Percentiles rank a stretch among this genome's conserved stretches.
Conservation (phyloP, 2,113 vertebrate species). For the Forbesichthys papilliferus region DNA sequence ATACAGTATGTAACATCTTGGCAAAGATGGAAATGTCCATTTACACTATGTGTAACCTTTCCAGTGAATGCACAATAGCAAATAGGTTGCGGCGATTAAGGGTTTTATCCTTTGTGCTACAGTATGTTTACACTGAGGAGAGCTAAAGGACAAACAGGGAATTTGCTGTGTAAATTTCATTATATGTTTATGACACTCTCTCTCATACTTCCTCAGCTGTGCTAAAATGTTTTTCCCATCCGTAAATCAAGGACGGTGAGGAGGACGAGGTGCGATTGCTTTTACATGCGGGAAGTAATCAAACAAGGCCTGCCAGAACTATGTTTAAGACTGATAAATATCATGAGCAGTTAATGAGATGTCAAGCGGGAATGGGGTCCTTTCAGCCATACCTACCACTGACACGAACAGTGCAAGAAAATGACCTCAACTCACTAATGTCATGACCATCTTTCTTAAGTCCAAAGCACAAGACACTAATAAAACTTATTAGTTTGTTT, state of each 20-base stretch:
- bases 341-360: slow-evolving; percentile 78
- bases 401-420: slow-evolving; percentile 51
- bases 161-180: slow-evolving; percentile 26
- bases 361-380: slow-evolving; percentile 68
- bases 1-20: too few relatives aligned
- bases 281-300: slow-evolving; percentile 76
- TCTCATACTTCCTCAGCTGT: slow-evolving; percentile 51
- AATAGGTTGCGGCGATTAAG: background rate
- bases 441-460: slow-evolving; percentile 52
- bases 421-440: slow-evolving; percentile 61
- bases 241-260: slow-evolving; percentile 71
- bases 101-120: slow-evolving; percentile 6
- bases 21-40: too few relatives aligned
- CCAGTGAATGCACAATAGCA: background rate
- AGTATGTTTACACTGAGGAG: slow-evolving; percentile 12
- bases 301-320: slow-evolving; percentile 67
- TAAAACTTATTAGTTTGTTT: slow-evolving; percentile 32
- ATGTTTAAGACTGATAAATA: slow-evolving; percentile 83
- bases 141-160: slow-evolving; percentile 24
- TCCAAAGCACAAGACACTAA: slow-evolving; percentile 27
- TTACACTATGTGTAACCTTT: too few relatives aligned
- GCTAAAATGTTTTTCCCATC: slow-evolving; percentile 33
- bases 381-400: slow-evolving; percentile 58
- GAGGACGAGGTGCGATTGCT: slow-evolving; percentile 73
- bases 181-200: slow-evolving; percentile 3